These are phyloP conservation scores for Echinometra lucunter DNA, from an alignment of 53 echinoderm and acorn worm species.

Conservation along the genomic window DNA sequence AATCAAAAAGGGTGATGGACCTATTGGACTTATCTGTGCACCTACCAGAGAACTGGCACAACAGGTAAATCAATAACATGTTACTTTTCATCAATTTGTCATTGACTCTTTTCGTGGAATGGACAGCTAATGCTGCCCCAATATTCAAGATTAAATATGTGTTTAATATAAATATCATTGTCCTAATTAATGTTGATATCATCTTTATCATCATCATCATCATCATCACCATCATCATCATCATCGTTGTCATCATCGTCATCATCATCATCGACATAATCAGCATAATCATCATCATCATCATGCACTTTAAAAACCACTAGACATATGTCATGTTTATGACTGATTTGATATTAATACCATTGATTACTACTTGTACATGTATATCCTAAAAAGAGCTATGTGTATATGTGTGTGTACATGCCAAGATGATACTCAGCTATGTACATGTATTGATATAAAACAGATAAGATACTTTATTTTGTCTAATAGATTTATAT, in stretches of 20 bases:
- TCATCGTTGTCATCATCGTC: not conserved
- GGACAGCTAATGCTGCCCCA: no score
- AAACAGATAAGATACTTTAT: not conserved
- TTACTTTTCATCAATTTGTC: not conserved
- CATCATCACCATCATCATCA: not conserved
- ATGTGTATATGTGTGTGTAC: not conserved
- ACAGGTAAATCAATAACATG: constrained; percentile 72
- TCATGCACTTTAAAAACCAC: not conserved
- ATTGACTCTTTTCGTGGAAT: no score
- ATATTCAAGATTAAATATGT: no score
- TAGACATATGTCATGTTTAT: no score
- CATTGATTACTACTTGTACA: no score
- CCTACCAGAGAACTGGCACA: constrained; percentile 98
- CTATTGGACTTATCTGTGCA: constrained; percentile 96
- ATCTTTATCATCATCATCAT: not conserved
- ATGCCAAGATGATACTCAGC: not conserved
- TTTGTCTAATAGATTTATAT: constrained; percentile 78
- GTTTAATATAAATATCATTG: no score
- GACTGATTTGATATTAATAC: no score
- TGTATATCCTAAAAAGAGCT: no score
- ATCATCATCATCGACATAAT: not conserved
- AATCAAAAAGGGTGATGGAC: constrained; percentile 89
- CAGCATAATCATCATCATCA: not conserved
- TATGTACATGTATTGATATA: not conserved
- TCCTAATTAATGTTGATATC: not conserved